Base-by-base conservation (phyloP, 2,797 vertebrate species). In the Thamnophis elegans region DNA sequence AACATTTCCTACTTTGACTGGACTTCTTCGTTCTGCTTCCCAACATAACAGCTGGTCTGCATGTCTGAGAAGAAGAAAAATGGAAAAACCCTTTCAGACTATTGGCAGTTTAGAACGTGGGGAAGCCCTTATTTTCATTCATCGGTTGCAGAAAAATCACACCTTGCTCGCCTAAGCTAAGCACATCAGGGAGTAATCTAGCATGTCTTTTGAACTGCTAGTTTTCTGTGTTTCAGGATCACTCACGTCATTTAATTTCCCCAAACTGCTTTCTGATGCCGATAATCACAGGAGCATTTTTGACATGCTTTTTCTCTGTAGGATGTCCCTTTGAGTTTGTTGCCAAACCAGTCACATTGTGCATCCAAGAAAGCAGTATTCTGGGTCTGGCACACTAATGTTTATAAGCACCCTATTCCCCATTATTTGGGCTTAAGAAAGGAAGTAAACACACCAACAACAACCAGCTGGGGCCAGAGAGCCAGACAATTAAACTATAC, bases 341-440 rank as follows among this genome's bases (percentile, higher is more conserved):
- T 91, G 86, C 86, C 90, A 93, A 91, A 85, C 89, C 89, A 88
- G 6, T 47, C 28, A 62, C 86, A 90, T 89, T 90, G 89, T 93
- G 85, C 55, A 78, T 60, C 25, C 78, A 60, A 13, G 55, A n/a
- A 87, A 73, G 22, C 47, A 14, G 0, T 78, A 47, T 55, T 78
- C 56, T 82, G 55, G 47, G 14, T n/a, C 55, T 88, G 25, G 82
- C 56, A 26, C 26, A 14, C 18, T 55, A n/a, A 54, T 42, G 42
- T 2, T 11, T 78, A 53, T 51, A 60, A 42, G 47, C 56, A 47
- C 91, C 54, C 16, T 47, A 18, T 16, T 9, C 62, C 5, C 14
- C 16, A 25, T 82, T 16, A 60, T 53, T 82, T 88, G 25, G 56
- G 12, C 26, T 86, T 59, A 53, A 18, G 9, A 56, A 90, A 88